Base-by-base conservation (phyloP, 2,113 vertebrate species). In the Galbula dea region DNA sequence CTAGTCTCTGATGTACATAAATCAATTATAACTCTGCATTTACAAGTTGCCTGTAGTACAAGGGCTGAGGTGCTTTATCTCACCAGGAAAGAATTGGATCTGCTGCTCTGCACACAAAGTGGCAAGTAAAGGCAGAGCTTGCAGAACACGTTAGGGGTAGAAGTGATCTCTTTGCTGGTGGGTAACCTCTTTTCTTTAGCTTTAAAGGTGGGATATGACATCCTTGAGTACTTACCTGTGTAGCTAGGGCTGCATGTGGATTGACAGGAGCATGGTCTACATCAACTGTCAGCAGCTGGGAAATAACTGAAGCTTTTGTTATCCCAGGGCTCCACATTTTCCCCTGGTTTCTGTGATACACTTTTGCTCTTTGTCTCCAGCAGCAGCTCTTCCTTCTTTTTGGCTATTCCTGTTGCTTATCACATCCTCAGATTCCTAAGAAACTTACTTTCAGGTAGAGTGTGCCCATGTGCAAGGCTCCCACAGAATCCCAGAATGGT, bases 1-100 rank as follows among this genome's bases (percentile, higher is more conserved):
- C 72, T 52, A 48, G 87, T 91, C 95, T 95, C 79, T 94, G 67
- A 81, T 86, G 82, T 71, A 63, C 82, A 32, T 91, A 91, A 91
- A 94, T 88, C 88, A 95, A 87, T 94, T 59, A 94, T 12, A 90
- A 78, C 10, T 57, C 26, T 48, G n/a, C 63, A 10, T 89, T 86
- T 77, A 29, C 85, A 65, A 19, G 74, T 55, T 66, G 85, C 72
- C 72, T 88, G 69, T 37, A 36, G 48, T 79, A 12, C 36, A 49
- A 88, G 81, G 6, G 4, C 88, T 83, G 89, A 59, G 83, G 76
- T 29, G 81, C 66, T 94, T 93, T 90, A 90, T 95, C 93, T 72
- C 75, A 22, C 51, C 59, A 29, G 84, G 80, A 51, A 41, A 43
- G 80, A 68, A 36, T 39, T 21, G 74, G 65, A 41, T 36, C 49